Evolutionary conservation across 2,113 vertebrate species (phyloP).

Genomic region (Scytalopus superciliaris): DNA sequence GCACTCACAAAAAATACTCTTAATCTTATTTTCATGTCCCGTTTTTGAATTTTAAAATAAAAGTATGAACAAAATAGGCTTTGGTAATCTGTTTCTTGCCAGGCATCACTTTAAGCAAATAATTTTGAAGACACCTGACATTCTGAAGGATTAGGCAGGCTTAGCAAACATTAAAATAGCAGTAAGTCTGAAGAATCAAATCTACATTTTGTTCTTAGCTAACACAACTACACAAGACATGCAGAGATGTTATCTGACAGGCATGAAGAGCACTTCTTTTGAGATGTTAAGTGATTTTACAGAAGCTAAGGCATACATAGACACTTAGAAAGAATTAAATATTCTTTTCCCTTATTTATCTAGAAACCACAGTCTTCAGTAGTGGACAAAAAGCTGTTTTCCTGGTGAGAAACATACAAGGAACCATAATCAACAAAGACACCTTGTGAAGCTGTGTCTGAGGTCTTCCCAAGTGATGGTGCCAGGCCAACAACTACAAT

Average conservation of each 20-base stretch:
- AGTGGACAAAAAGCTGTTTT: neutral
- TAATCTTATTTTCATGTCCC: neutral
- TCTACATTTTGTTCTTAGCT: neutral
- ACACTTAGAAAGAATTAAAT: neutral
- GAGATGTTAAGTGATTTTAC: neutral
- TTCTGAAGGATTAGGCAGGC: neutral
- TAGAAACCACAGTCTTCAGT: neutral
- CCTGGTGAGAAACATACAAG: neutral
- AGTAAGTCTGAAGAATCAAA: neutral
- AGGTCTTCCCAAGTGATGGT: neutral
- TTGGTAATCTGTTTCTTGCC: neutral
- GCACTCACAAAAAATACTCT: neutral
- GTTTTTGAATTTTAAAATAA: neutral
- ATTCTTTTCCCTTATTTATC: neutral
- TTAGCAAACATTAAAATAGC: constrained; percentile 5
- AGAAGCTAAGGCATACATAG: neutral
- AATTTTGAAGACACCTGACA: neutral
- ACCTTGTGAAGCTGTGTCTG: neutral
- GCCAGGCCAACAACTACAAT: neutral
- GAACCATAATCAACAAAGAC: neutral
- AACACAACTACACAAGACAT: neutral
- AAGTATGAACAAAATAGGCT: neutral
- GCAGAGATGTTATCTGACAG: neutral
- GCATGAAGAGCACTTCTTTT: neutral
- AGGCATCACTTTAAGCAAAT: neutral